Conservation (phyloP, 2,888 invertebrate species). For the Toxonevra muliebris region DNA sequence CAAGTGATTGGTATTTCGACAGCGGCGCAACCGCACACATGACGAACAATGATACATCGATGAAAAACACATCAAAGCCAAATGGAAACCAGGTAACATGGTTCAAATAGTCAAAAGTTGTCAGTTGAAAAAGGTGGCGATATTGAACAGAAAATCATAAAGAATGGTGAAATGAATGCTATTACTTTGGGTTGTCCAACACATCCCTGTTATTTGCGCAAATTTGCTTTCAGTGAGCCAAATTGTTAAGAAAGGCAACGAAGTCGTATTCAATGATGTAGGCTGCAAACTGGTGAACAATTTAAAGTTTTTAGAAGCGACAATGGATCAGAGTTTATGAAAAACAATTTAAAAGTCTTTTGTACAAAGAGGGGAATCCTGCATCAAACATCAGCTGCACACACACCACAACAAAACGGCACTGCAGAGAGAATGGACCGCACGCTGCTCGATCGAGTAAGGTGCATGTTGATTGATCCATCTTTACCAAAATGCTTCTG, state of each 20-base stretch:
- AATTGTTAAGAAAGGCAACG: no score
- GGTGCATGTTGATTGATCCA: no score
- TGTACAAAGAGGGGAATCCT: constrained; percentile 3
- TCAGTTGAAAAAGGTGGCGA: constrained; percentile 14
- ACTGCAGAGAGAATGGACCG: constrained; percentile 14
- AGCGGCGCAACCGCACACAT: constrained; percentile 23
- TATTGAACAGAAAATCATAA: constrained; percentile 20
- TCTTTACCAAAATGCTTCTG: no score
- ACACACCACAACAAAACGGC: constrained; percentile 15
- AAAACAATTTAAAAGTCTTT: constrained; percentile 6
- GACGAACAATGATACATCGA: constrained; percentile 17
- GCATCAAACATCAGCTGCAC: constrained; percentile 9
- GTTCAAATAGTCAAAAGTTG: constrained; percentile 17
- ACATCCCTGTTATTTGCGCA: constrained; percentile 23
- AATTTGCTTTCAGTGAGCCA: no score
- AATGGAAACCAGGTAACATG: no score
- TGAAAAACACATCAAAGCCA: no score
- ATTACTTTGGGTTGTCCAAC: constrained; percentile 17
- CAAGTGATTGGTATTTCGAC: no score
- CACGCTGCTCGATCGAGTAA: constrained; percentile 5
- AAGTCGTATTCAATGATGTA: constrained; percentile 18
- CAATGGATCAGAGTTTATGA: constrained; percentile 15
- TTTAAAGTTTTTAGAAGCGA: constrained; percentile 17
- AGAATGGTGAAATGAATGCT: no score
- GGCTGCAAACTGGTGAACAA: constrained; percentile 23